Base-by-base conservation (phyloP, 2,888 invertebrate genomes). In the Diaperis boleti region DNA sequence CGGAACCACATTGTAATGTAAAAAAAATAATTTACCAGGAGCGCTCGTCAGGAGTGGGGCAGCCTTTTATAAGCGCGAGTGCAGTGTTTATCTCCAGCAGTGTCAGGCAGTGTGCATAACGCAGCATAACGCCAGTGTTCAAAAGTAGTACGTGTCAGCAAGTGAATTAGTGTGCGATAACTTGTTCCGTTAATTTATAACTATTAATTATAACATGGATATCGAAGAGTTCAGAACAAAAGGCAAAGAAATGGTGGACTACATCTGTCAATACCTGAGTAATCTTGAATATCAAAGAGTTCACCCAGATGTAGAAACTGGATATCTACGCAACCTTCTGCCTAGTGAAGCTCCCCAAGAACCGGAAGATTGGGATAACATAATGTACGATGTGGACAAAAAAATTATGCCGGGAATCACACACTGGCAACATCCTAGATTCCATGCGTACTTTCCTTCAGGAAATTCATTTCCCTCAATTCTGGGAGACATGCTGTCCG, bases 361-460 rank as follows among this genome's bases (percentile, higher is more conserved):
- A 39, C 91, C 93, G 0, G 96, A 97, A 76, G 79, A 88, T 54
- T 98, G 96, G 94, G 91, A 93, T 52, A 84, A 86, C 50, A 95
- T 97, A 66, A 95, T 97, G 92, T 83, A 82, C 8, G 97, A 97
- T 76, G 91, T 96, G 26, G 95, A 96, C 79, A 86, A 87, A 61
- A 94, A 94, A 83, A 96, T 96, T 74, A 95, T 96, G 94, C 94
- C 95, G 0, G 96, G 96, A 29, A 92, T 96, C 45, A 98, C 98
- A 0, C 96, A 98, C 81, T 99, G 99, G 99, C 98, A 98, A 79
- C 98, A 98, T 85, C 98, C 98, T 0, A 86, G 95, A 62, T 99
- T 99, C 83, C 98, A 98, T 81, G 99, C 99, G 0, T 99, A 99
- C 81, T 99, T 99, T 80, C 98, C 99, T 2, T 90, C 98, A 8